phyloP scores from a whole-genome alignment of 2,888 invertebrate genomes.

The Pyrgus malvae region DNA sequence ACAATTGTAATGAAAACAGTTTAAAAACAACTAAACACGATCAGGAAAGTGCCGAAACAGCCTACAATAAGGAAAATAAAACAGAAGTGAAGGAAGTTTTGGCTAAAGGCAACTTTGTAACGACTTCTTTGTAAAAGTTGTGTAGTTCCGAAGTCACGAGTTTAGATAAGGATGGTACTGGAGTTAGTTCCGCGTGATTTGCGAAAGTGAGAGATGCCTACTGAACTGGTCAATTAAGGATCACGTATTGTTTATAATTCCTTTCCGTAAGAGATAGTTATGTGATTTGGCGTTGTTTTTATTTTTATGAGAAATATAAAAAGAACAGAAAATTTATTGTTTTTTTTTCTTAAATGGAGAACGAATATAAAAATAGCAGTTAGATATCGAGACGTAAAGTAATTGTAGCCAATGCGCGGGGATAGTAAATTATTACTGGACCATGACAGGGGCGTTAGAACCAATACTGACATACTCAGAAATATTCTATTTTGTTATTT shows the following conservation, averaged over 20 bases:
- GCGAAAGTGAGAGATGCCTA: neutral
- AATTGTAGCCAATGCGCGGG: no score
- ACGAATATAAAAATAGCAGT: no score
- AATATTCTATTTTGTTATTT: no score
- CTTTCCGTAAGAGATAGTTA: no score
- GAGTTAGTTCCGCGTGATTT: slow-evolving; percentile 15
- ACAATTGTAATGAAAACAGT: slow-evolving; percentile 4
- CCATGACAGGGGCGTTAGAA: no score
- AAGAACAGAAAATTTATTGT: no score
- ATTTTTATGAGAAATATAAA: no score
- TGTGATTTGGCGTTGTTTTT: no score
- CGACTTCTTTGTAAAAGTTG: slow-evolving; percentile 5
- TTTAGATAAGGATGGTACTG: slow-evolving; percentile 1
- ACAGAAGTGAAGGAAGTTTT: slow-evolving; percentile 6
- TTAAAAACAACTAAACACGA: neutral
- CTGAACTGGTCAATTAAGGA: neutral
- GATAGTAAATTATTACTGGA: no score
- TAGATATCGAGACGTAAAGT: no score
- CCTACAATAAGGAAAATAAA: neutral
- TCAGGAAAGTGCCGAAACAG: slow-evolving; percentile 1
- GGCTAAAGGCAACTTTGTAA: neutral
- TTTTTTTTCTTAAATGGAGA: no score
- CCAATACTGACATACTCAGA: no score
- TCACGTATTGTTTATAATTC: neutral
- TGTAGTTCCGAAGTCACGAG: slow-evolving; percentile 4